phyloP scores from a whole-genome alignment of 2,113 vertebrate species.

The Calidris pugnax region DNA sequence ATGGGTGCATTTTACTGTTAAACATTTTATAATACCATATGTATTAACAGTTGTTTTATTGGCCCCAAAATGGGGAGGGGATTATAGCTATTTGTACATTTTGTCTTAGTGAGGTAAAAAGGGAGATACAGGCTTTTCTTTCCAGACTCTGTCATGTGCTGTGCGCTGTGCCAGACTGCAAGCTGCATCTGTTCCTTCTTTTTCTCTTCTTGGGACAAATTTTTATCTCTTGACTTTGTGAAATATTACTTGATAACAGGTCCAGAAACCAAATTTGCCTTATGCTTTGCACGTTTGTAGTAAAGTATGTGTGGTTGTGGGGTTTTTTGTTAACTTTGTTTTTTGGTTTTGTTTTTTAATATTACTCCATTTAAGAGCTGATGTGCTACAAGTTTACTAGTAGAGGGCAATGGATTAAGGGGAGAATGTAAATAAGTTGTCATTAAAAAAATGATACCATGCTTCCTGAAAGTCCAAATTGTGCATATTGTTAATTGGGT shows the following conservation, averaged over 20 bases:
- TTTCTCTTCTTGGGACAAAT: neutral
- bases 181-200: neutral
- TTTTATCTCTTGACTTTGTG: neutral
- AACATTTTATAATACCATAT: neutral
- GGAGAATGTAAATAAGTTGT: neutral
- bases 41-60: slow-evolving; percentile 14
- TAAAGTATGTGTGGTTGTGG: neutral
- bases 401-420: neutral
- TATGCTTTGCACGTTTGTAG: neutral
- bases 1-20: slow-evolving; percentile 13
- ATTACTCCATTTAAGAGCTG: neutral
- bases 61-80: neutral
- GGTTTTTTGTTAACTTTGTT: fast-evolving
- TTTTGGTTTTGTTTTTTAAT: neutral
- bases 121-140: neutral
- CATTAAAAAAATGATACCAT: neutral
- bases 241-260: neutral
- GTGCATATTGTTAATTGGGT: neutral
- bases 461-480: neutral
- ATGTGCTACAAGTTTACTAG: neutral
- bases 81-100: slow-evolving; percentile 8
- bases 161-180: neutral
- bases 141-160: neutral
- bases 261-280: neutral
- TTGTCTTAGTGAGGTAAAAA: neutral